Percentiles rank a stretch among this genome's conserved stretches.
Conservation (phyloP, 2,888 invertebrate genomes). For the Hirtodrosophila alboralis region DNA sequence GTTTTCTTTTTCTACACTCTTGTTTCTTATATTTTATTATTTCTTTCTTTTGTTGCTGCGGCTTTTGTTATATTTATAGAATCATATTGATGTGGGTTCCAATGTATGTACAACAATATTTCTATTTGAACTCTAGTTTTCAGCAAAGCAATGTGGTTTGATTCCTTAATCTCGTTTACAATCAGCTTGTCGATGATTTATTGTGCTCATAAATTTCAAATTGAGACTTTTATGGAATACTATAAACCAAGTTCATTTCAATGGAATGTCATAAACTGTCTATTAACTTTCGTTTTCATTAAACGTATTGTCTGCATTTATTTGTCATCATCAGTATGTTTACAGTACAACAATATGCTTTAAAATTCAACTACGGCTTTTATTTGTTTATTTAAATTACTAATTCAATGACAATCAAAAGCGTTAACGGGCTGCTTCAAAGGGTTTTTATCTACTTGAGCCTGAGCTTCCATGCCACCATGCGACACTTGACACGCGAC, state of each 20-base stretch:
- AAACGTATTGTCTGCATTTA: conserved; percentile 1
- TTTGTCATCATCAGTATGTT: conserved; percentile 22
- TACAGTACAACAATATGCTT: background rate
- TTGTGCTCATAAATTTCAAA: conserved; percentile 29
- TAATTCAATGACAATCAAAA: conserved; percentile 56
- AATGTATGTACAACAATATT: background rate
- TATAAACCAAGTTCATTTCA: conserved; percentile 1
- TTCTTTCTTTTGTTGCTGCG: conserved; percentile 16
- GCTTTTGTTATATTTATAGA: conserved; percentile 50
- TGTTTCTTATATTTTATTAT: no score
- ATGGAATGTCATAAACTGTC: conserved; percentile 1
- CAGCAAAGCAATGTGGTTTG: conserved; percentile 4
- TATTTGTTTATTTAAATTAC: conserved; percentile 46
- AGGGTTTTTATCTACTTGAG: conserved; percentile 27
- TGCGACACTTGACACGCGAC: conserved; percentile 71
- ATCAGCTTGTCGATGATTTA: conserved; percentile 34
- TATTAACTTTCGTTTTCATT: conserved; percentile 16
- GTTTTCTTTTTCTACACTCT: conserved; percentile 30
- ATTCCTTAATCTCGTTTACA: conserved; percentile 30
- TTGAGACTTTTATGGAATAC: background rate
- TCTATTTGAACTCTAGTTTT: conserved; percentile 3
- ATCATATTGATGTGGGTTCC: conserved; percentile 40
- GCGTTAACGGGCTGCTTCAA: conserved; percentile 36
- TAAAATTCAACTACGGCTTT: conserved; percentile 21
- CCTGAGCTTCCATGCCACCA: no score